These are phyloP conservation scores for Hippolais icterina DNA, from an alignment of 2,113 vertebrate species.

Conservation along the genomic window DNA sequence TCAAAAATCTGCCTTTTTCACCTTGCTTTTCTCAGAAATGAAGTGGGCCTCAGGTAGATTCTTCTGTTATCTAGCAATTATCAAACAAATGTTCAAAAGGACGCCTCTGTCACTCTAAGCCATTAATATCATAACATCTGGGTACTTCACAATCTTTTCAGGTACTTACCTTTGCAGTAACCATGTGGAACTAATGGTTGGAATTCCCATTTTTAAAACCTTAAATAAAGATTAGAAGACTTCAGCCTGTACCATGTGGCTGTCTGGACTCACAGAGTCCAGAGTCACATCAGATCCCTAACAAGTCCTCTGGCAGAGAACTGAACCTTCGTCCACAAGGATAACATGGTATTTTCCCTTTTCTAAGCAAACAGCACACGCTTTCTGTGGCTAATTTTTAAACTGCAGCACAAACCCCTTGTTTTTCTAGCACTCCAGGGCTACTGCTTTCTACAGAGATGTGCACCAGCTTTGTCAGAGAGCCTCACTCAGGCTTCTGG, in stretches of 20 bases:
- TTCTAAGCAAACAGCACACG: neutral
- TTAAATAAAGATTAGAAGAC: neutral
- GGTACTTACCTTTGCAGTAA: neutral
- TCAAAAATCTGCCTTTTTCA: constrained; percentile 5
- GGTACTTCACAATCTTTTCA: neutral
- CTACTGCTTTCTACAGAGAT: neutral
- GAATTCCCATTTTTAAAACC: neutral
- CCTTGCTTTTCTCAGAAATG: constrained; percentile 30
- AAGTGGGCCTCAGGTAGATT: neutral
- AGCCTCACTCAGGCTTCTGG: neutral
- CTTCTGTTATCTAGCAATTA: neutral
- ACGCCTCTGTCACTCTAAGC: neutral
- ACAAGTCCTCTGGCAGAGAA: neutral
- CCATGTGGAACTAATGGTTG: neutral
- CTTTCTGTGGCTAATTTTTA: neutral
- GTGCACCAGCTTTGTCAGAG: neutral
- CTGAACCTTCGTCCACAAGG: neutral
- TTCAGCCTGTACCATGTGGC: accelerated
- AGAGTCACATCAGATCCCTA: neutral
- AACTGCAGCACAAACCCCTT: neutral
- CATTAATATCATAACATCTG: neutral
- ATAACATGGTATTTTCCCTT: accelerated
- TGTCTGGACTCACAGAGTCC: neutral
- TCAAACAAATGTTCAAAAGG: neutral
- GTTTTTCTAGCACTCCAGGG: neutral